A percentile compares a stretch with the other conserved stretches of the same genome.
Conservation (phyloP, 2,888 invertebrate species). For the Caenorhabditis sinica region DNA sequence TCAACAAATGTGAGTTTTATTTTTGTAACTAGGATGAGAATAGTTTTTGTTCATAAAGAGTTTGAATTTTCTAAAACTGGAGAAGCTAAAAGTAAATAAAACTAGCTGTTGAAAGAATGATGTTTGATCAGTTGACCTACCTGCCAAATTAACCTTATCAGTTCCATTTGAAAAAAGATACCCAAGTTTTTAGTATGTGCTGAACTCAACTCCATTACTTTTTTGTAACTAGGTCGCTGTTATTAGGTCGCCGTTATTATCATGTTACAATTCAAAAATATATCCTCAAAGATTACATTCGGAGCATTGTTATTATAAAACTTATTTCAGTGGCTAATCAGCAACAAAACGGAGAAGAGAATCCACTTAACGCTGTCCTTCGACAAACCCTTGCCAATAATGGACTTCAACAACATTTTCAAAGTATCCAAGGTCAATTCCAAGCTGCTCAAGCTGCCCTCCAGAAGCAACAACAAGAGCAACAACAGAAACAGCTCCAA, state of each 20-base stretch:
- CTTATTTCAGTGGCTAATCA: slow-evolving; percentile 71
- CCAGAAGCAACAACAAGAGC: slow-evolving; percentile 69
- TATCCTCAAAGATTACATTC: too few relatives aligned
- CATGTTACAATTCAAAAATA: too few relatives aligned
- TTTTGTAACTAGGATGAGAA: not conserved
- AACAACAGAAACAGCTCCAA: slow-evolving; percentile 57
- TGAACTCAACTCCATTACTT: too few relatives aligned
- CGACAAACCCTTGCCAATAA: slow-evolving; percentile 74
- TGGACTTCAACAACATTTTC: slow-evolving; percentile 68
- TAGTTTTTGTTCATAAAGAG: not conserved
- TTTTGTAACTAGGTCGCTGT: too few relatives aligned
- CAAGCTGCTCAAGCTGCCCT: slow-evolving; percentile 59
- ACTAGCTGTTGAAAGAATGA: not conserved
- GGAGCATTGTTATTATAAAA: not conserved
- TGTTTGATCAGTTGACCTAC: slow-evolving; percentile 4
- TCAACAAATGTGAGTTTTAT: slow-evolving; percentile 73
- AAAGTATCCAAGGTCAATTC: slow-evolving; percentile 69
- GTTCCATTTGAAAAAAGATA: not conserved
- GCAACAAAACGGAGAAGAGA: slow-evolving; percentile 70
- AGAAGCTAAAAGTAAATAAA: too few relatives aligned
- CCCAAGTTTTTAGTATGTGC: too few relatives aligned
- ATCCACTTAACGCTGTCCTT: slow-evolving; percentile 72
- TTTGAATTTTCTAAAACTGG: not conserved
- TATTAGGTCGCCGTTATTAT: too few relatives aligned
- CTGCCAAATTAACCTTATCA: not conserved